Evolutionary conservation across 1,140 invertebrate species (phyloP), one percentile per base, ranked within the genome.

Genomic region (Bradysia coprophila): DNA sequence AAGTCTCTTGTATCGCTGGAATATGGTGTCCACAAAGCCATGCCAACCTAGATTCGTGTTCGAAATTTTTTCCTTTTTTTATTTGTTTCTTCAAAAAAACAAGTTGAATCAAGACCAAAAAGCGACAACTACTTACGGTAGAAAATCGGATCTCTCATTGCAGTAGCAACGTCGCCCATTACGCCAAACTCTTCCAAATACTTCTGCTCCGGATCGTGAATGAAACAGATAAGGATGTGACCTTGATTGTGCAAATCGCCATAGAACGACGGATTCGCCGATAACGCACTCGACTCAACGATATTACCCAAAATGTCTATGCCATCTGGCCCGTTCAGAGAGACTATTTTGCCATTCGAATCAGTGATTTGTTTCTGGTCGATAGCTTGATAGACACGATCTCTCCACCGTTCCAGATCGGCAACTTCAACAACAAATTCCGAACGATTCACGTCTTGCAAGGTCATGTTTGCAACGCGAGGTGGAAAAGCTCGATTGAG

Each of bases 61-160:
- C n/a, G n/a, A n/a, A n/a, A n/a, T n/a, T n/a, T n/a, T n/a, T n/a
- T n/a, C n/a, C n/a, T n/a, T n/a, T n/a, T n/a, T n/a, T n/a, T n/a
- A n/a, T n/a, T n/a, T n/a, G n/a, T n/a, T n/a, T n/a, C n/a, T n/a
- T n/a, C n/a, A n/a, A n/a, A n/a, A n/a, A n/a, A n/a, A n/a, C n/a
- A n/a, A n/a, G n/a, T n/a, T n/a, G n/a, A n/a, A n/a, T n/a, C n/a
- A n/a, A n/a, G n/a, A n/a, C n/a, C n/a, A n/a, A n/a, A n/a, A n/a
- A n/a, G n/a, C n/a, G n/a, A n/a, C n/a, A n/a, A n/a, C n/a, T n/a
- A n/a, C n/a, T n/a, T n/a, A n/a, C n/a, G n/a, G n/a, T 76, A 81
- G 57, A 81, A 81, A 43, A 76, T 63, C 0, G 78, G 77, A 56
- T 81, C 78, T 34, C 76, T 61, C 72, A 79, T 76, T 1, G 75